Evolutionary conservation across 2,888 invertebrate genomes (phyloP).

Genomic region (Chromoteleia sp.): DNA sequence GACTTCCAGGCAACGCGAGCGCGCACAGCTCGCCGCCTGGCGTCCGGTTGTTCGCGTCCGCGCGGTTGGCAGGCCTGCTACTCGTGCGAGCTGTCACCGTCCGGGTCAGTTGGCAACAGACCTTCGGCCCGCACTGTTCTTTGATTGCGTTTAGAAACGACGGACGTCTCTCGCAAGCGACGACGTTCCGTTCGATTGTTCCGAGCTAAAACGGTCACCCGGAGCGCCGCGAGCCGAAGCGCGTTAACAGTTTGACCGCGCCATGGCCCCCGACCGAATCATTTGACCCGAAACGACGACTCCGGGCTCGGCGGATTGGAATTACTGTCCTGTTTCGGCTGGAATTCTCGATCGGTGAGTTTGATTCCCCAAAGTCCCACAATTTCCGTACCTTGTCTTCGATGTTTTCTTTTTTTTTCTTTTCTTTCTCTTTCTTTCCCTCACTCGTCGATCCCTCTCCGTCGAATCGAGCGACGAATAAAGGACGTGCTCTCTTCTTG

Average conservation of each 20-base stretch:
- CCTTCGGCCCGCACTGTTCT: constrained; percentile 76
- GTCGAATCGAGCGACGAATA: too few species aligned
- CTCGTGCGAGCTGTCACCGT: constrained; percentile 77
- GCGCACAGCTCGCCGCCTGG: background rate
- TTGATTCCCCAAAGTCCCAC: constrained; percentile 17
- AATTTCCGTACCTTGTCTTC: too few species aligned
- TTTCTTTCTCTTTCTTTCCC: too few species aligned
- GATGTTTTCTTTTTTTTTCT: too few species aligned
- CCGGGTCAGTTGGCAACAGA: constrained; percentile 84
- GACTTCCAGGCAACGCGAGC: constrained; percentile 29
- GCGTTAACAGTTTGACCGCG: constrained; percentile 48
- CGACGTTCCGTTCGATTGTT: constrained; percentile 37
- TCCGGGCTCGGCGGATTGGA: constrained; percentile 81
- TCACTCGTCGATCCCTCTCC: too few species aligned
- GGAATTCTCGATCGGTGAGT: constrained; percentile 77
- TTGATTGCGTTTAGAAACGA: constrained; percentile 7
- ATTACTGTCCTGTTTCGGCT: constrained; percentile 73
- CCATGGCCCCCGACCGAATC: constrained; percentile 79
- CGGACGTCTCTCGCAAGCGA: constrained; percentile 9
- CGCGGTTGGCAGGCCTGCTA: constrained; percentile 69
- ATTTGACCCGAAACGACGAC: constrained; percentile 82
- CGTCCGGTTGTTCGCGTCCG: constrained; percentile 30
- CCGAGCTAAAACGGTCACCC: constrained; percentile 5
- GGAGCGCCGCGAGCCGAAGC: constrained; percentile 36
- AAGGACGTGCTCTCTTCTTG: too few species aligned